Base-by-base conservation (phyloP, 2,113 vertebrate species). In the Pimephales promelas region DNA sequence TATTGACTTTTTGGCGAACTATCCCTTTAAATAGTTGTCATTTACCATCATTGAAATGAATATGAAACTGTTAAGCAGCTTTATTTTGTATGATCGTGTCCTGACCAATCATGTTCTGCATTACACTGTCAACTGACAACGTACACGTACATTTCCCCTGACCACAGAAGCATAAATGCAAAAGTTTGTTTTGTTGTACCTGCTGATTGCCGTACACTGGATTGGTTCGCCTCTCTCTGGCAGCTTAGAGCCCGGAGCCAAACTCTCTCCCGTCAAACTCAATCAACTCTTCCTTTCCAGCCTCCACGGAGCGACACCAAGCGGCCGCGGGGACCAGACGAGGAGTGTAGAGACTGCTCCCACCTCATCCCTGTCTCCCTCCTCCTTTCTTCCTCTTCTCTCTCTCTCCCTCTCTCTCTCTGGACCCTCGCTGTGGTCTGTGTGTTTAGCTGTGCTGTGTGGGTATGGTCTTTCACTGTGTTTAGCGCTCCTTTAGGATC, bases 401-500 rank as follows among this genome's bases (percentile, higher is more conserved):
- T 85, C 61, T 86, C 40, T 77, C 26, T 85, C 61, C 85, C 40
- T 64, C 74, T 86, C 36, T 70, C 36, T 83, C 77, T 82, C 79
- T 80, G 49, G 83, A 81, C 59, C 81, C 77, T 86, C 6, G 87
- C 89, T 84, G 88, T 92, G 89, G 45, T 89, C 90, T 91, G 87
- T 91, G 89, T 94, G 89, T 92, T 89, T 91, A 91, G 92, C 90
- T 89, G 88, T 93, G 88, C 92, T 93, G 81, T 93, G 89, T 92
- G 91, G 89, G 84, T 92, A 87, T 90, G 68, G 31, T 81, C 71
- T 85, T 90, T 90, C 86, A 90, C 83, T 91, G 88, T 91, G 79
- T 93, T 88, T 94, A 94, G 93, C 82, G 87, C 87, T 89, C 89
- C 93, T 89, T 91, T 93, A 93, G 90, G 92, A 89, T 82, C 90